Evolutionary conservation across 30 jellyfish, hydroid and myxozoan species (phyloP), one percentile per base, ranked within the genome.

Genomic region (Hydractinia echinata): DNA sequence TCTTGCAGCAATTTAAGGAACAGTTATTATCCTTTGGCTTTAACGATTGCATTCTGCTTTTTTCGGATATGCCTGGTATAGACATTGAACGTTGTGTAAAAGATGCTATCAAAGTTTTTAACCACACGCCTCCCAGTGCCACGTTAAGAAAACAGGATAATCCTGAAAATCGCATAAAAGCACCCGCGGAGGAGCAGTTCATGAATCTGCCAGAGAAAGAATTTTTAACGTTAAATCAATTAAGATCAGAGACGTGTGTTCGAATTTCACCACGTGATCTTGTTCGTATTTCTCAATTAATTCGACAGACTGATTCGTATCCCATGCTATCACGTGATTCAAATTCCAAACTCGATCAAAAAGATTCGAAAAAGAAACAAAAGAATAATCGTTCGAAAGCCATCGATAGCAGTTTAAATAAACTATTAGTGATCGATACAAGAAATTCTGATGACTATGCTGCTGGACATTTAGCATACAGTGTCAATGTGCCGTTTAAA

Each of bases 31-130:
- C 82, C n/a, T 87, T 76, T 55, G 95, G 88, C 7, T 93, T 93
- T 83, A 93, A 93, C 71, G 96, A 93, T 67, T 93, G 99, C 84
- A 93, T 93, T 64, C 84, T 89, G 6, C 44, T 87, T 30, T 93
- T 93, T 84, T 93, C 99, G n/a, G 96, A 87, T 83, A 85, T 93
- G 96, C 95, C 99, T 61, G 96, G 98, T 82, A 86, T 90, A 62
- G 96, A 92, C 68, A 92, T 92, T 54, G 98, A 86, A 50, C 88
- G 86, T 62, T 87, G 95, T 55, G 95, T 92, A 30, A 92, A 84
- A 73, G 96, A 86, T 61, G 79, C 98, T 13, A 92, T 92, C 55
- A 83, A 87, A 49, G 58, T 92, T 6, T 92, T 86, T 82, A 92
- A 92, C 74, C 96, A 82, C 60, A 92, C 98, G n/a, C 98, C 98